Evolutionary conservation across 2,888 invertebrate species (phyloP), one percentile per base, ranked within the genome.

Genomic region (Yponomeuta sedellus): DNA sequence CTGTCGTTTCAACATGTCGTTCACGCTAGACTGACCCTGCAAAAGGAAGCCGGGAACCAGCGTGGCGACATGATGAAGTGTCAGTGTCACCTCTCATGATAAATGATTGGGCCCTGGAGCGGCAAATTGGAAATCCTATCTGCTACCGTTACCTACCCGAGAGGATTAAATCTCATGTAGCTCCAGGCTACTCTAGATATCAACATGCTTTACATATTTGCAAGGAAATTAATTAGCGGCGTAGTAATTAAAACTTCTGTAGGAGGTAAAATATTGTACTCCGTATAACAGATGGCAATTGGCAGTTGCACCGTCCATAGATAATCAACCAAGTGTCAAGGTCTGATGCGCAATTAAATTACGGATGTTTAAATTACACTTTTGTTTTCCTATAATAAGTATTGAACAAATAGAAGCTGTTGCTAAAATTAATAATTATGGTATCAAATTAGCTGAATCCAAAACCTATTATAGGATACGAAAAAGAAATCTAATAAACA

Each of bases 61-160:
- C 44, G 44, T 58, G 58, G 58, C 58, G 82, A 82, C 83, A 82
- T 83, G 88, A 87, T 87, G 88, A 83, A 83, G 84, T 88, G 89
- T 88, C 89, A 83, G 84, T 88, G 89, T 88, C 89, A 83, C 81
- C 79, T 77, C 73, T 73, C 70, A 82, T 89, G 88, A 90, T 82
- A 84, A 82, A 88, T 82, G 88, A 86, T 78, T 76, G 75, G 71
- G 74, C 80, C 78, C 79, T 77, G 79, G 75, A 75, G 77, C 82
- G 83, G 80, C 81, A 86, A 85, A 86, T 84, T 81, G 84, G 85
- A 84, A 87, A 88, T 86, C 83, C 84, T 88, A 88, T 89, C 88
- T 83, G 84, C 59, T 58, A 25, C 65, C 39, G 58, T 58, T 65
- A 65, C 34, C 44, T 65, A 65, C 34, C 44, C 16, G 44, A 52